Base-by-base conservation (phyloP, 2,888 invertebrate genomes). In the Melieria omissa region DNA sequence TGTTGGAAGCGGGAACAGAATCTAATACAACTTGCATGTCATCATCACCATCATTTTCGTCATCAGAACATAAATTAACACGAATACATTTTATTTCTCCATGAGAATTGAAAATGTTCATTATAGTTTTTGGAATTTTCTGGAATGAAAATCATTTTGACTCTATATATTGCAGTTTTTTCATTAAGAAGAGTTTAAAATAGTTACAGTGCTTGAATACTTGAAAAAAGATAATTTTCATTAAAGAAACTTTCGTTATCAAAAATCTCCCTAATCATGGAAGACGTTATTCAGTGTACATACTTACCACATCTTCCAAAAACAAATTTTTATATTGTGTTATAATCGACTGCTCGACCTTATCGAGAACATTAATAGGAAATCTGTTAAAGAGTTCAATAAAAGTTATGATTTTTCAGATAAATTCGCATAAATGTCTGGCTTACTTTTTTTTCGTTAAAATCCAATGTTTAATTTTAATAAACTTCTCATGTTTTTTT, bases 21-120 rank as follows among this genome's bases (percentile, higher is more conserved):
- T n/a, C n/a, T n/a, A n/a, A n/a, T n/a, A n/a, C n/a, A n/a, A n/a
- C n/a, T n/a, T 47, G 47, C 7, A 8, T 62, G 61, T 69, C 69
- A 2, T 69, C 69, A 6, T 49, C 60, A n/a, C 58, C 41, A 7
- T 65, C 45, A 29, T n/a, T 66, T 45, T 76, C 76, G 47, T 76
- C 77, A 58, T 78, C 78, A 3, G 78, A 77, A 16, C 77, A 78
- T 69, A 78, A 74, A 71, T 76, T 72, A 45, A 78, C 65, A 63
- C 49, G 72, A 41, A 70, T 65, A 8, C 65, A 47, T 41, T 70
- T 70, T 8, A 61, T 45, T 10, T 63, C 58, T 12, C 45, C 44
- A 16, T 65, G 47, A 10, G 14, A 45, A 44, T 58, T 55, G 73
- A 76, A 77, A 44, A 76, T 73, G 41, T 72, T 42, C 57, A 66